These are phyloP conservation scores for Noctua janthina DNA, from an alignment of 2,888 invertebrate genomes.

Conservation along the genomic window DNA sequence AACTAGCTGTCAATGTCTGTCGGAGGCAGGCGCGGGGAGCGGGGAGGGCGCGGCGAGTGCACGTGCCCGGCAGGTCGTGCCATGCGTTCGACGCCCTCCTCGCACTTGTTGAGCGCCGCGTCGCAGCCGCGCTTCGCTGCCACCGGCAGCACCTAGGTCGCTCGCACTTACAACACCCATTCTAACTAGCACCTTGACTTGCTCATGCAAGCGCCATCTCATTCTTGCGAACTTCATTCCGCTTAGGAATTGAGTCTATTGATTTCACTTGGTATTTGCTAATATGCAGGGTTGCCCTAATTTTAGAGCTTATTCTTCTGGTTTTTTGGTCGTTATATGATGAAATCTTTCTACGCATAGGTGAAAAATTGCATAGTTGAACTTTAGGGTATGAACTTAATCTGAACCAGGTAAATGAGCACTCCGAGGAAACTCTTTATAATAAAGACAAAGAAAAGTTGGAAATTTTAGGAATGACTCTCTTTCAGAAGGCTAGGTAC, in stretches of 20 bases:
- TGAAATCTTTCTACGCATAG: neutral
- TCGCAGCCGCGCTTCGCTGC: conserved; percentile 67
- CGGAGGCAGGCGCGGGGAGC: conserved; percentile 68
- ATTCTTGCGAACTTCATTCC: conserved; percentile 71
- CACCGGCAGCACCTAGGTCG: conserved; percentile 73
- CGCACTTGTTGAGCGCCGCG: conserved; percentile 86
- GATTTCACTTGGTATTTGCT: conserved; percentile 67
- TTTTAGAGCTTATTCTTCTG: neutral
- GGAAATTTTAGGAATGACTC: conserved; percentile 13
- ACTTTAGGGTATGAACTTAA: neutral
- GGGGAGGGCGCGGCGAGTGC: conserved; percentile 74
- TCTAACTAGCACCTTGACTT: conserved; percentile 60
- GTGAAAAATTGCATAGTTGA: neutral
- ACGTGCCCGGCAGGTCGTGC: conserved; percentile 88
- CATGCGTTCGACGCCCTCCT: conserved; percentile 83
- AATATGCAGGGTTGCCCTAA: conserved; percentile 37
- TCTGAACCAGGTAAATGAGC: neutral
- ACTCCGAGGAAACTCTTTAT: conserved; percentile 3
- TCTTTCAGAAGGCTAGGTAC: conserved; percentile 14
- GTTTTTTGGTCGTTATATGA: neutral
- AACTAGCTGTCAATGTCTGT: conserved; percentile 73
- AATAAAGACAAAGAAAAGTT: neutral
- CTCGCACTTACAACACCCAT: conserved; percentile 67
- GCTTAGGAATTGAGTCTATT: conserved; percentile 68
- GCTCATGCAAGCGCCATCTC: conserved; percentile 73